A percentile compares a stretch with the other conserved stretches of the same genome.
These are phyloP conservation scores for Aphis gossypii DNA, from an alignment of 1,140 invertebrate genomes.

Conservation along the genomic window DNA sequence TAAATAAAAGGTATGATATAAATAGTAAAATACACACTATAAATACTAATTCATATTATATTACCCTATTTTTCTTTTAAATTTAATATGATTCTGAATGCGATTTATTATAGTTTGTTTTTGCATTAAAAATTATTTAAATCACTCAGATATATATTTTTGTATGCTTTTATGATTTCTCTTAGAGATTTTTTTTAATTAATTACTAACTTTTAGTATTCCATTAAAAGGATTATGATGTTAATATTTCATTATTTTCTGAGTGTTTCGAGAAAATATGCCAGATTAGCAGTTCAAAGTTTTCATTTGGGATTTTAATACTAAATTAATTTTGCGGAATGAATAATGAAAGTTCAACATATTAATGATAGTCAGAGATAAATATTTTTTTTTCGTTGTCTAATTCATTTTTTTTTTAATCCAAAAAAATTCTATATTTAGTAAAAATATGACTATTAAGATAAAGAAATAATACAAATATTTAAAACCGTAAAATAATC, in stretches of 20 bases:
- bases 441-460: not conserved
- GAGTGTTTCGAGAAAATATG: constrained; percentile 19
- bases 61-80: not conserved
- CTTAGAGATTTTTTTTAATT: not conserved
- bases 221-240: constrained; percentile 2
- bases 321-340: not conserved
- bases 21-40: not conserved
- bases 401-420: not conserved
- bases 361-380: not conserved
- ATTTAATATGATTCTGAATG: not conserved
- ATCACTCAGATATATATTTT: not conserved
- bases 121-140: constrained; percentile 7
- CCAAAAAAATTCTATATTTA: not conserved
- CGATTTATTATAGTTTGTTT: not conserved
- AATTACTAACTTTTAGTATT: constrained; percentile 33
- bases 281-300: constrained; percentile 30
- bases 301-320: constrained; percentile 8
- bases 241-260: not conserved
- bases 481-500: too few relatives aligned
- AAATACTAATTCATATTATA: not conserved
- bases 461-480: not conserved
- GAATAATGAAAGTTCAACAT: constrained; percentile 4
- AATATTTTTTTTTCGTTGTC: not conserved
- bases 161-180: not conserved
- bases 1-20: not conserved